A percentile compares a stretch with the other conserved stretches of the same genome.
Evolutionary conservation across 1,140 invertebrate species (phyloP).

Genomic region (Drosophila tsacasi): DNA sequence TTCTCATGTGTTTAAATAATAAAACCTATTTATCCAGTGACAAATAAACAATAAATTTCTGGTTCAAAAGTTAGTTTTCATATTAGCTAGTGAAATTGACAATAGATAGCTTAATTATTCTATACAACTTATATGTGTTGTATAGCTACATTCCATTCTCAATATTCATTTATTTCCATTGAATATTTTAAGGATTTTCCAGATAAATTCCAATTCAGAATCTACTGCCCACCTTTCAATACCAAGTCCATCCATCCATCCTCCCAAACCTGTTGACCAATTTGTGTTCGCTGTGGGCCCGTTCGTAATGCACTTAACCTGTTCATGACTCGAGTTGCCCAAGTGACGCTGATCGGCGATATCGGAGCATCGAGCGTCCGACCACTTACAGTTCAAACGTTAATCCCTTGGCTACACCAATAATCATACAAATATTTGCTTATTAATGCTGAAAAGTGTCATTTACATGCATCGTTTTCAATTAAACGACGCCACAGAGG

Average conservation of each 20-base stretch:
- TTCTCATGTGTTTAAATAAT: background rate
- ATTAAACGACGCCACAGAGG: conserved; percentile 79
- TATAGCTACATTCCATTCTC: too few relatives aligned
- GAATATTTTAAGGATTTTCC: background rate
- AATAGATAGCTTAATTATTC: background rate
- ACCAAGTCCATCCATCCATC: conserved; percentile 6
- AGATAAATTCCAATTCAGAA: background rate
- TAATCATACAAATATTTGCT: conserved; percentile 84
- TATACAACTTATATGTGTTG: background rate
- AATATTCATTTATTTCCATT: too few relatives aligned
- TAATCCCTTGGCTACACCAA: conserved; percentile 78
- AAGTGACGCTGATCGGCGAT: conserved; percentile 47
- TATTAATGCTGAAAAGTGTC: conserved; percentile 85
- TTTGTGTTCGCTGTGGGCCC: conserved; percentile 22
- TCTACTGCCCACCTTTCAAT: conserved; percentile 5
- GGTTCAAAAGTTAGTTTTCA: too few relatives aligned
- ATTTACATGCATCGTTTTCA: conserved; percentile 85
- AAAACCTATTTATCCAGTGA: too few relatives aligned
- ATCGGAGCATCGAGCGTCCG: conserved; percentile 38
- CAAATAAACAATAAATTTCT: too few relatives aligned
- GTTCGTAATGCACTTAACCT: conserved; percentile 59
- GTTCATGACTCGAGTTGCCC: conserved; percentile 43
- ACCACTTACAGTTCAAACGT: conserved; percentile 56
- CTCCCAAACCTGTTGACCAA: conserved; percentile 45
- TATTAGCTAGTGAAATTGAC: too few relatives aligned